These are phyloP conservation scores for Onchidella celtica DNA, from an alignment of 2,888 invertebrate genomes.

Conservation along the genomic window DNA sequence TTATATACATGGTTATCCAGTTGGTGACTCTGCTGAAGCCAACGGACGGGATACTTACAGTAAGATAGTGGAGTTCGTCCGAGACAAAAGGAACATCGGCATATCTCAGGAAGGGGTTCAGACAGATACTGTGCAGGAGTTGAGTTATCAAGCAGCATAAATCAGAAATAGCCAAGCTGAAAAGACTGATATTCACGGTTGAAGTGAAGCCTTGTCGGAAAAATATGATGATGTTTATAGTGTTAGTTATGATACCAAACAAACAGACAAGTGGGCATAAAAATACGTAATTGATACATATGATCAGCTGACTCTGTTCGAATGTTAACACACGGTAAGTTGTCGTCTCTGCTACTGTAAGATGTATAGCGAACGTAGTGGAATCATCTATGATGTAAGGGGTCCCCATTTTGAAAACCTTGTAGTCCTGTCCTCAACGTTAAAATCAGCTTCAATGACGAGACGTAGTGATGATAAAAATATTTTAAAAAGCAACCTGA, in stretches of 20 bases:
- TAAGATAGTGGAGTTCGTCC: not conserved
- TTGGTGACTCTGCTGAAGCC: not conserved
- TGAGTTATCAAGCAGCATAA: not conserved
- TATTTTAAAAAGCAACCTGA: no score
- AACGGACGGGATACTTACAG: not conserved
- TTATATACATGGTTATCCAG: not conserved
- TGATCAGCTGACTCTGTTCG: no score
- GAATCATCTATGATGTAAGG: no score
- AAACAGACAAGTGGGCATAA: not conserved
- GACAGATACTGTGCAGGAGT: not conserved
- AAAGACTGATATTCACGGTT: not conserved
- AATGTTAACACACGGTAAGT: no score
- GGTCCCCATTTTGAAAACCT: no score
- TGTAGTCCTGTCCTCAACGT: no score
- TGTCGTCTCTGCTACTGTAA: no score
- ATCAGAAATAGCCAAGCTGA: not conserved
- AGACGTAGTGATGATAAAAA: no score
- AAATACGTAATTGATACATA: not conserved
- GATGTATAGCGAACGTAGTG: no score
- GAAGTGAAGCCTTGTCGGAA: not conserved
- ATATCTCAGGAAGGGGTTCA: not conserved
- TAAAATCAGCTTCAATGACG: no score
- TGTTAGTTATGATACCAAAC: not conserved
- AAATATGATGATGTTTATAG: not conserved
- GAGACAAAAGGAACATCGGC: not conserved